Percentiles rank a stretch among this genome's conserved stretches.
These are phyloP conservation scores for Corella eumyota DNA, from an alignment of 23 tunicate genomes.

Conservation along the genomic window DNA sequence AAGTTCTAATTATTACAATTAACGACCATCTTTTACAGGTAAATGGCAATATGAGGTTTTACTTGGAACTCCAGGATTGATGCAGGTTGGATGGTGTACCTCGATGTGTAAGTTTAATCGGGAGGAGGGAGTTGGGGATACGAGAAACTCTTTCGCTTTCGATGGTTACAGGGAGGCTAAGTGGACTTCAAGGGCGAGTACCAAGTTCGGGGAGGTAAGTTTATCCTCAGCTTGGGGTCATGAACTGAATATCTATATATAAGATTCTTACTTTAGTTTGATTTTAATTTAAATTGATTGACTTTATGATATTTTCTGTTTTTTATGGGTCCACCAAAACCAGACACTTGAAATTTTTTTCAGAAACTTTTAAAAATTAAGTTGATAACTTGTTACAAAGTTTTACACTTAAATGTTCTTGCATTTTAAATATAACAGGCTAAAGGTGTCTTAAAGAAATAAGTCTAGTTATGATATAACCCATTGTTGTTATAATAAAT, in stretches of 20 bases:
- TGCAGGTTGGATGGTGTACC: conserved; percentile 95
- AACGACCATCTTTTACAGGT: conserved; percentile 19
- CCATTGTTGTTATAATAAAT: too few relatives aligned
- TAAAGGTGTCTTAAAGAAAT: too few relatives aligned
- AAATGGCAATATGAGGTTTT: conserved; percentile 90
- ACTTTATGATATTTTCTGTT: not conserved
- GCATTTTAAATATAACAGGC: too few relatives aligned
- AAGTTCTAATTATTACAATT: not conserved
- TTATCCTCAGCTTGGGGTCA: not conserved
- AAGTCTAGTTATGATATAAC: too few relatives aligned
- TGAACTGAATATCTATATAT: not conserved
- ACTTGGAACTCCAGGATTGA: conserved; percentile 71
- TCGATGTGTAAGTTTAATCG: conserved; percentile 60
- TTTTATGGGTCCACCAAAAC: too few relatives aligned
- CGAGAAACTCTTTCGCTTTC: conserved; percentile 64
- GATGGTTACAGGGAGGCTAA: conserved; percentile 92
- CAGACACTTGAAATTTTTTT: too few relatives aligned
- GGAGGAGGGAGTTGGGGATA: conserved; percentile 94
- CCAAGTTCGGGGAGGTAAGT: conserved; percentile 76
- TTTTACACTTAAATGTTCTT: too few relatives aligned
- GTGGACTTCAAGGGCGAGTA: conserved; percentile 67
- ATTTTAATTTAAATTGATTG: too few relatives aligned
- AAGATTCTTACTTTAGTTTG: too few relatives aligned
- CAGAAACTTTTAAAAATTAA: too few relatives aligned
- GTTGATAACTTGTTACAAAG: too few relatives aligned